phyloP scores from a whole-genome alignment of 2,888 invertebrate species.

The Tetranychus truncatus region DNA sequence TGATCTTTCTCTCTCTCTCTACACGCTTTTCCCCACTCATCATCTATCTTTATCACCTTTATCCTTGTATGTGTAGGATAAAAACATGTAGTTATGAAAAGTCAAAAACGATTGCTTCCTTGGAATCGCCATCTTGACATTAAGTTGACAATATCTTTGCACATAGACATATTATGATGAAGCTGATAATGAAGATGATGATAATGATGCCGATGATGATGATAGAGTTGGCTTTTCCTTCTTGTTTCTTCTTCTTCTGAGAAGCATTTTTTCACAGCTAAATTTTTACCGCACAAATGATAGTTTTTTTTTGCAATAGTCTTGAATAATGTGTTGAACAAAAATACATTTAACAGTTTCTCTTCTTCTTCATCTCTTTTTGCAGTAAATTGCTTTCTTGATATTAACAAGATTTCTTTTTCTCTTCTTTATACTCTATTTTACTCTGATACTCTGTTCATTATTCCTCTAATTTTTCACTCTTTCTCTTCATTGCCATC shows the following conservation, averaged over 20 bases:
- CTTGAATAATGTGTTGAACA: background rate
- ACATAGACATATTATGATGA: background rate
- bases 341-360: background rate
- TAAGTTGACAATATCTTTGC: background rate
- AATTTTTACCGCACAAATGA: background rate
- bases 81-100: background rate
- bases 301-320: background rate
- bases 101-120: background rate
- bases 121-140: background rate
- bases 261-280: background rate
- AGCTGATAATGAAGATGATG: background rate
- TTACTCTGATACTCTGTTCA: background rate
- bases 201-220: background rate
- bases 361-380: background rate
- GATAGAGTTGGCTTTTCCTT: background rate
- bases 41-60: background rate
- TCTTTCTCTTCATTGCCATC: background rate
- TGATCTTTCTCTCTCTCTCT: background rate
- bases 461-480: too few species aligned
- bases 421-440: background rate
- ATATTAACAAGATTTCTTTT: background rate
- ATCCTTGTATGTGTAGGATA: background rate
- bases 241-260: background rate
- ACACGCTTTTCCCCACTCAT: too few species aligned
- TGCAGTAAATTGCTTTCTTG: background rate